Conservation (phyloP, 2,113 vertebrate genomes). For the Corythornis madagascariensis region DNA sequence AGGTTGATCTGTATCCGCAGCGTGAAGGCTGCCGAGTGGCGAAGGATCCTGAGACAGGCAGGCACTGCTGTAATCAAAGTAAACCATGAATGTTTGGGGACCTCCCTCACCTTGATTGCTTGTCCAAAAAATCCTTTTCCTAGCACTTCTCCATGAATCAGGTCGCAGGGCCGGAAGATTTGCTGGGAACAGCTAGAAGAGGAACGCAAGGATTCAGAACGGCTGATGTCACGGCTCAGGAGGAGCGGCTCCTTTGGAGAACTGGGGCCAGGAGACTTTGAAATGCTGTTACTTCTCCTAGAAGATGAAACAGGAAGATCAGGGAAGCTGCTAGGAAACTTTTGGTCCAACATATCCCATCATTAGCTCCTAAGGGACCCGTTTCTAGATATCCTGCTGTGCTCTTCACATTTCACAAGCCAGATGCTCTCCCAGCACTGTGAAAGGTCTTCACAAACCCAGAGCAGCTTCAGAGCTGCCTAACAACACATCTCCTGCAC, state of each 20-base stretch:
- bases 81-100: not conserved
- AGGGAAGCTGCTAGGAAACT: not conserved
- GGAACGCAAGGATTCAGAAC: slow-evolving; percentile 92
- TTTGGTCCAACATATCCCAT: not conserved
- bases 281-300: slow-evolving; percentile 95
- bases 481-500: not conserved
- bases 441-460: not conserved
- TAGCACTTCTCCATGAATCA: slow-evolving; percentile 92
- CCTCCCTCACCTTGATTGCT: slow-evolving; percentile 89
- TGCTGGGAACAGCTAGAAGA: slow-evolving; percentile 91
- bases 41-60: not conserved
- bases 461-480: not conserved
- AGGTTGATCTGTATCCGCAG: not conserved
- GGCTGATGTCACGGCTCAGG: slow-evolving; percentile 86
- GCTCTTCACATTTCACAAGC: not conserved
- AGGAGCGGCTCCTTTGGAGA: slow-evolving; percentile 86
- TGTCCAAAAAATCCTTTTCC: slow-evolving; percentile 98
- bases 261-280: slow-evolving; percentile 88
- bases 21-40: not conserved
- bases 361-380: not conserved
- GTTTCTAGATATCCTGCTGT: not conserved
- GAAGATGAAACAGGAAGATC: not conserved
- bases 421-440: not conserved
- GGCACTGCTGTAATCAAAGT: not conserved
- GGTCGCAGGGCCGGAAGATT: slow-evolving; percentile 95